phyloP scores from a whole-genome alignment of 2,888 invertebrate species.

The Aradus depressus region DNA sequence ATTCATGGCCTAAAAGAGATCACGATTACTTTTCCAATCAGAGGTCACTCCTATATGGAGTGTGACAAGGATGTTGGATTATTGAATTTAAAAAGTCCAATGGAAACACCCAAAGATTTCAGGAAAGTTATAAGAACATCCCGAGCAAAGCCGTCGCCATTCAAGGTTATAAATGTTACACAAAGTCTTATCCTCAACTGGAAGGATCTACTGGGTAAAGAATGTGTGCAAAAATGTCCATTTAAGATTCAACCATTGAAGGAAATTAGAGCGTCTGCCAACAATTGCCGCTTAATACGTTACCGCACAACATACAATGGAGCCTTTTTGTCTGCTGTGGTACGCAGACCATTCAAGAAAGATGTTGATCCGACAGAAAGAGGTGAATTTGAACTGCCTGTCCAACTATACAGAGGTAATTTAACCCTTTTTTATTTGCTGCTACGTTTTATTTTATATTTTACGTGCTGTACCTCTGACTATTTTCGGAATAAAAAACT shows the following conservation, averaged over 20 bases:
- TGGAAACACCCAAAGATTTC: constrained; percentile 1
- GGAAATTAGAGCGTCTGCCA: too few relatives aligned
- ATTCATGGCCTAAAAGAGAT: constrained; percentile 4
- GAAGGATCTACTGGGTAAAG: constrained; percentile 5
- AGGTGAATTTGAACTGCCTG: not conserved
- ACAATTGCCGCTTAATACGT: not conserved
- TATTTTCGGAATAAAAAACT: too few relatives aligned
- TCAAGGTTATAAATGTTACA: not conserved
- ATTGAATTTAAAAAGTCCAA: not conserved
- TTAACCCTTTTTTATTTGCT: not conserved
- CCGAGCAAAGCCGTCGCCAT: constrained; percentile 3
- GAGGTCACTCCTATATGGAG: not conserved
- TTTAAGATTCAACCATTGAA: constrained; percentile 6
- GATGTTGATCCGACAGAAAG: not conserved
- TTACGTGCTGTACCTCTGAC: too few relatives aligned
- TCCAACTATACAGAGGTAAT: not conserved
- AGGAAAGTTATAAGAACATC: not conserved
- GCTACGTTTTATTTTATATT: too few relatives aligned
- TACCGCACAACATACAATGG: not conserved
- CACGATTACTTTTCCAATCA: not conserved
- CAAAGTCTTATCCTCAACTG: not conserved
- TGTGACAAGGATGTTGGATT: constrained; percentile 8
- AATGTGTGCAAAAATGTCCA: constrained; percentile 8
- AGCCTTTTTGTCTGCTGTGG: not conserved
- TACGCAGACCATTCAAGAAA: not conserved